A percentile compares a stretch with the other conserved stretches of the same genome.
Conservation (phyloP, 2,113 vertebrate species). For the Thymallus thymallus region DNA sequence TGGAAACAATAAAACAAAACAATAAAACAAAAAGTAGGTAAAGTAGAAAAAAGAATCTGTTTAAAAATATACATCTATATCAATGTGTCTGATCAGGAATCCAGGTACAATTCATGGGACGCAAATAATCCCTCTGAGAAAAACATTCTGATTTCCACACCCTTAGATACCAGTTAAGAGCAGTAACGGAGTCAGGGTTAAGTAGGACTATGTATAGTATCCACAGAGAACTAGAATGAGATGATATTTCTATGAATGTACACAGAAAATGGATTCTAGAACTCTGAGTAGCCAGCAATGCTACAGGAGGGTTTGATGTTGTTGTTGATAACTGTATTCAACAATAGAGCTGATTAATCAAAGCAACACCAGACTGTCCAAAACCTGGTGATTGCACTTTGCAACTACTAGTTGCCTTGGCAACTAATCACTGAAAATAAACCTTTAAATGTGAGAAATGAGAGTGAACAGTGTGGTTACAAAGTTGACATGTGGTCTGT, state of each 20-base stretch:
- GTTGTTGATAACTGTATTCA: neutral
- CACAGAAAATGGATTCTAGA: neutral
- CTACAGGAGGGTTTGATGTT: conserved; percentile 18
- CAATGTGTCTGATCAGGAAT: conserved; percentile 2
- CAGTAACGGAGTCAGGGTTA: conserved; percentile 6
- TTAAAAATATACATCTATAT: conserved; percentile 30
- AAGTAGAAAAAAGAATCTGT: conserved; percentile 29
- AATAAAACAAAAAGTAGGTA: conserved; percentile 37
- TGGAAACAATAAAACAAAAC: conserved; percentile 35
- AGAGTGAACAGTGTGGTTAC: conserved; percentile 39
- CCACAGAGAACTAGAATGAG: too few relatives aligned
- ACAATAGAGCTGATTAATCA: conserved; percentile 19
- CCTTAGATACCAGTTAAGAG: neutral
- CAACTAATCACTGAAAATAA: conserved; percentile 53
- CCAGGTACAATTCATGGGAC: conserved; percentile 23
- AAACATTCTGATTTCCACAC: neutral
- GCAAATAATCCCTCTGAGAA: conserved; percentile 31
- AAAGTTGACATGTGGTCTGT: conserved; percentile 36
- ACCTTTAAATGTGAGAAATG: conserved; percentile 38
- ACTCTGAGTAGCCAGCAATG: neutral
- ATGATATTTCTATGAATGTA: neutral
- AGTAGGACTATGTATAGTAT: neutral
- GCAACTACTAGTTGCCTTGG: conserved; percentile 54
- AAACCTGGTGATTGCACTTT: conserved; percentile 60
- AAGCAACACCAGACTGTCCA: conserved; percentile 32